These are phyloP conservation scores for Bilobella aurantiaca DNA, from an alignment of 1,140 invertebrate genomes.

Conservation along the genomic window DNA sequence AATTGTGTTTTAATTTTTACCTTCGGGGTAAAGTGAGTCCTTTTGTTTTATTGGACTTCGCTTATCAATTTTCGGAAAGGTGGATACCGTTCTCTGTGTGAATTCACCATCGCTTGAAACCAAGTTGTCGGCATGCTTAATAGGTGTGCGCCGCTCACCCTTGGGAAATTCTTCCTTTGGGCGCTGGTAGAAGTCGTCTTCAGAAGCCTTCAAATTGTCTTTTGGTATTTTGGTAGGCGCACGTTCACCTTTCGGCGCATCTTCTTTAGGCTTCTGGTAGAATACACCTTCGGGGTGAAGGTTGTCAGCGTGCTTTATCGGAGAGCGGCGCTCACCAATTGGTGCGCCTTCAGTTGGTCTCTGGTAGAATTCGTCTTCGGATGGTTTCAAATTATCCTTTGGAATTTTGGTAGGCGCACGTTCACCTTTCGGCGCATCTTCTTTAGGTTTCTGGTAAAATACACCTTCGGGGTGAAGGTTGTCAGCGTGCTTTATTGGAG, in stretches of 20 bases:
- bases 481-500: not conserved
- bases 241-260: too few species aligned
- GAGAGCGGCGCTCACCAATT: too few species aligned
- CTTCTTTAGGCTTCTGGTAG: too few species aligned
- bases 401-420: too few species aligned
- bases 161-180: not conserved
- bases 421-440: too few species aligned
- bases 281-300: not conserved
- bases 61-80: constrained; percentile 37
- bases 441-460: not conserved
- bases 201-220: not conserved
- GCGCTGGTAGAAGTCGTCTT: not conserved
- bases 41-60: constrained; percentile 44
- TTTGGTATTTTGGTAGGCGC: too few species aligned
- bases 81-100: not conserved
- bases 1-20: too few species aligned
- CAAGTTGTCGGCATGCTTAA: not conserved
- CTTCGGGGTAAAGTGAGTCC: constrained; percentile 54
- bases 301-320: not conserved
- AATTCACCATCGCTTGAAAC: not conserved
- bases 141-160: not conserved
- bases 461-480: not conserved
- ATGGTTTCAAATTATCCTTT: too few species aligned
- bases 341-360: too few species aligned
- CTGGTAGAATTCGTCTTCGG: too few species aligned